phyloP scores from a whole-genome alignment of 2,797 vertebrate species.

The Amblyraja radiata region DNA sequence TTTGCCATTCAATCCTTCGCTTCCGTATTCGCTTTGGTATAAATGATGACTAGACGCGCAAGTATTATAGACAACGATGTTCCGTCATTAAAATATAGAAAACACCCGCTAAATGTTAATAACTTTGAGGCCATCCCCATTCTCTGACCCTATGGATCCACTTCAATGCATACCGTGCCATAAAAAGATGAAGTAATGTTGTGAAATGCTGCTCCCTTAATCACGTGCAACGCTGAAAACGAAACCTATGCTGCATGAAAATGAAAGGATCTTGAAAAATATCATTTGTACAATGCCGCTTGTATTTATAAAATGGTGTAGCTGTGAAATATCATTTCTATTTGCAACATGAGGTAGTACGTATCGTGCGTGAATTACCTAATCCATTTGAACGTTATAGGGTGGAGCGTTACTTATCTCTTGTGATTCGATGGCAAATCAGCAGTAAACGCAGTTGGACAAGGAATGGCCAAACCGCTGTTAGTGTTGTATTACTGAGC shows the following conservation, averaged over 20 bases:
- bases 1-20: background rate
- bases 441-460: conserved; percentile 18
- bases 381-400: conserved; percentile 27
- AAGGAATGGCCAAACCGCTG: background rate
- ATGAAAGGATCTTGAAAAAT: background rate
- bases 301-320: background rate
- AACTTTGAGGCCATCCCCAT: background rate
- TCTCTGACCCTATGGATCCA: background rate
- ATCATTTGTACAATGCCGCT: background rate
- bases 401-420: conserved; percentile 39
- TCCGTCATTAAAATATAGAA: background rate
- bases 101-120: background rate
- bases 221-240: conserved; percentile 28
- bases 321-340: background rate
- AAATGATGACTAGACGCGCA: too few species aligned
- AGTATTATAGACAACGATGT: too few species aligned
- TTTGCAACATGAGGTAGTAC: conserved; percentile 16
- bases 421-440: conserved; percentile 23
- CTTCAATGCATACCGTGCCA: background rate
- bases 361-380: conserved; percentile 34
- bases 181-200: conserved; percentile 27
- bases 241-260: conserved; percentile 23
- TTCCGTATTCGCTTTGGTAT: background rate
- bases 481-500: conserved; percentile 11
- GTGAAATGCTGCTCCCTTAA: conserved; percentile 32